These are phyloP conservation scores for Physella acuta DNA, from an alignment of 1,140 invertebrate genomes.

Conservation along the genomic window DNA sequence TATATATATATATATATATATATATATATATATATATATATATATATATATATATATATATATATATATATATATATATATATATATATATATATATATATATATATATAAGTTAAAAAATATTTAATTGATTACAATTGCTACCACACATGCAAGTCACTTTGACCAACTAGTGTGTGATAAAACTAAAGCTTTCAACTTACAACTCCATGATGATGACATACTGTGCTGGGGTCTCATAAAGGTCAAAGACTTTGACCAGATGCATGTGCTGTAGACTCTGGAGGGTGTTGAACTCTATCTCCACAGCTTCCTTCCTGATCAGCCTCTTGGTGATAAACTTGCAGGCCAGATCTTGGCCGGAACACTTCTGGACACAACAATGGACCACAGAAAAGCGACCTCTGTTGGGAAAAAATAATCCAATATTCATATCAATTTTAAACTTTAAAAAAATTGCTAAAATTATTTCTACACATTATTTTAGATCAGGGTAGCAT, in stretches of 20 bases:
- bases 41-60: too few species aligned
- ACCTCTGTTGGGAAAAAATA: too few species aligned
- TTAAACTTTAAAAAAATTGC: too few species aligned
- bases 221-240: constrained; percentile 73
- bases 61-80: too few species aligned
- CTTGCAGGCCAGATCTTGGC: constrained; percentile 76
- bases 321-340: constrained; percentile 70
- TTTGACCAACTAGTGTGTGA: background rate
- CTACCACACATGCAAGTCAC: background rate
- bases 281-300: constrained; percentile 70
- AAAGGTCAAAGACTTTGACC: constrained; percentile 72
- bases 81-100: background rate
- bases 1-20: too few species aligned
- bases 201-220: constrained; percentile 78
- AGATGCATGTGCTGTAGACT: constrained; percentile 72
- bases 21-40: too few species aligned
- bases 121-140: too few species aligned
- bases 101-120: too few species aligned
- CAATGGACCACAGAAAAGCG: constrained; percentile 61
- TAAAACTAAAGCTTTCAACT: constrained; percentile 59
- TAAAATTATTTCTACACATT: too few species aligned
- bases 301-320: constrained; percentile 63
- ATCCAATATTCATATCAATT: too few species aligned
- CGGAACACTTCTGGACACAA: constrained; percentile 66
- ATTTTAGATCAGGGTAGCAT: too few species aligned